Conservation (phyloP, 2,797 vertebrate genomes). For the Characodon lateralis region DNA sequence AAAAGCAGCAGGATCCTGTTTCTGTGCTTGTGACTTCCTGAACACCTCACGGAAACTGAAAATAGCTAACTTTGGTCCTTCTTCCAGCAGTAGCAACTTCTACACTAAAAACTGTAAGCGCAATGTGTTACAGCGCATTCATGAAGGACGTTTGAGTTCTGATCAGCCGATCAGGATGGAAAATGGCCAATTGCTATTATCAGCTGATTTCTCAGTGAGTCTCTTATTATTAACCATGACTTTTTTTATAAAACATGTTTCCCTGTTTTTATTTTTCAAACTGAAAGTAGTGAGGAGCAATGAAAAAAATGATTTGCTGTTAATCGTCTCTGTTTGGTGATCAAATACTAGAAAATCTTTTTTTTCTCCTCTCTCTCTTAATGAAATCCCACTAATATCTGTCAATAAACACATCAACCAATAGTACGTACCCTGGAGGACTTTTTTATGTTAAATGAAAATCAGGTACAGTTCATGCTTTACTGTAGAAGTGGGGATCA, state of each 20-base stretch:
- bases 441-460: neutral
- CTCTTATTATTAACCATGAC: neutral
- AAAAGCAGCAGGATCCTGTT: neutral
- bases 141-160: no score
- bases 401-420: no score
- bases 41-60: neutral
- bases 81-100: neutral
- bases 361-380: no score
- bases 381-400: no score
- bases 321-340: no score
- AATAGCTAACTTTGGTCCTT: neutral
- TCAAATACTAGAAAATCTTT: no score
- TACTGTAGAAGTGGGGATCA: neutral
- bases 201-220: neutral
- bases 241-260: neutral
- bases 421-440: no score
- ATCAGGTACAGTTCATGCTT: neutral
- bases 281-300: no score
- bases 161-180: no score
- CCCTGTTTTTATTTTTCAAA: no score
- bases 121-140: neutral
- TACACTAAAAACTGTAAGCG: neutral
- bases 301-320: no score
- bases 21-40: neutral
- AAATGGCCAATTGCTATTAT: no score